A percentile compares a stretch with the other conserved stretches of the same genome.
Conservation (phyloP, 1,140 invertebrate genomes). For the Prorops nasuta region DNA sequence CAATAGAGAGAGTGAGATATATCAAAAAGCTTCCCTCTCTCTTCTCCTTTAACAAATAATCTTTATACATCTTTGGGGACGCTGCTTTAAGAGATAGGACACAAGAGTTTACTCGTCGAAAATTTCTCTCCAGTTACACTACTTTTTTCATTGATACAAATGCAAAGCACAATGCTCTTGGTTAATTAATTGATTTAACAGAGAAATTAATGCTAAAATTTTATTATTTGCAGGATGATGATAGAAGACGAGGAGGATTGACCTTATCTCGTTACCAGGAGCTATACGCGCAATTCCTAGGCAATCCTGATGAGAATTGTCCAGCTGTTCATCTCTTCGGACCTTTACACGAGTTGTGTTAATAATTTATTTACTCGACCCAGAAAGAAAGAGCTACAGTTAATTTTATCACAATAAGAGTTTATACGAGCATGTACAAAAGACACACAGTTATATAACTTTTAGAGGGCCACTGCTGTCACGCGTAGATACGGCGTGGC, state of each 20-base stretch:
- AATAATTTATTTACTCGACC: constrained; percentile 14
- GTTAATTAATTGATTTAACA: too few relatives aligned
- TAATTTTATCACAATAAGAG: constrained; percentile 6
- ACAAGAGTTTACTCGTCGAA: too few relatives aligned
- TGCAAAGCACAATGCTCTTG: too few relatives aligned
- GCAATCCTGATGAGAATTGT: constrained; percentile 71
- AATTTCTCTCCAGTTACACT: too few relatives aligned
- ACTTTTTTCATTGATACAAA: too few relatives aligned
- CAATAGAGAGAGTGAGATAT: too few relatives aligned
- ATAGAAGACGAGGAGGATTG: constrained; percentile 73
- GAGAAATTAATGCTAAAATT: neutral
- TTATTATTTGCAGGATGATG: constrained; percentile 67
- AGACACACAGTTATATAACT: constrained; percentile 9
- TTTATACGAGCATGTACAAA: constrained; percentile 8
- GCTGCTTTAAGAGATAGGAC: too few relatives aligned
- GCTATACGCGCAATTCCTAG: constrained; percentile 77
- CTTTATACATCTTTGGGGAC: too few relatives aligned
- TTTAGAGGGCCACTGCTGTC: constrained; percentile 3
- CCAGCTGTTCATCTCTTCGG: constrained; percentile 77
- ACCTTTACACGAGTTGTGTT: constrained; percentile 58
- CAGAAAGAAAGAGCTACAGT: neutral
- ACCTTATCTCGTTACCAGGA: constrained; percentile 77
- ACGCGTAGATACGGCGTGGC: neutral
- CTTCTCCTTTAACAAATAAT: too few relatives aligned
- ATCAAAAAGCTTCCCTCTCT: too few relatives aligned